Evolutionary conservation across 2,888 invertebrate genomes (phyloP).

Genomic region (Caenorhabditis uteleia): DNA sequence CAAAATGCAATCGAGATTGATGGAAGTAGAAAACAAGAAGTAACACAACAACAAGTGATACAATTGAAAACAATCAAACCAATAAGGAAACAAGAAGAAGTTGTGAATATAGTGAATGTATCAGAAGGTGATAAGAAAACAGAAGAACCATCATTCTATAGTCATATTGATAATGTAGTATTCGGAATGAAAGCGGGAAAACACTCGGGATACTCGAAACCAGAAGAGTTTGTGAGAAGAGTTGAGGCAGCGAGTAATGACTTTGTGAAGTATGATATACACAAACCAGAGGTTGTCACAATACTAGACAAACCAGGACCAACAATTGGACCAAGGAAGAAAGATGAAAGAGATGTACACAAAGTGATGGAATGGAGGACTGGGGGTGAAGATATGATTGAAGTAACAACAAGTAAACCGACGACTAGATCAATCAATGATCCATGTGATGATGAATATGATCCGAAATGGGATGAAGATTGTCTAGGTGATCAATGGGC

Average conservation of each 20-base stretch:
- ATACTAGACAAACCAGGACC: constrained; percentile 21
- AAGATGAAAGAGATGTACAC: background rate
- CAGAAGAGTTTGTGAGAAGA: constrained; percentile 30
- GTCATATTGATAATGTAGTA: constrained; percentile 33
- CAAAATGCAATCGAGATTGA: constrained; percentile 14
- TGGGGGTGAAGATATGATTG: background rate
- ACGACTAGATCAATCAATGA: constrained; percentile 31
- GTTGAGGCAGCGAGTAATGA: constrained; percentile 32
- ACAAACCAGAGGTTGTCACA: constrained; percentile 23
- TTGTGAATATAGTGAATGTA: constrained; percentile 22
- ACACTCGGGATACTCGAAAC: constrained; percentile 27
- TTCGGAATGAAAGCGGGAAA: constrained; percentile 29
- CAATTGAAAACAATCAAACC: background rate
- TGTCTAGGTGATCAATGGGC: constrained; percentile 47
- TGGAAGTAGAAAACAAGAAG: constrained; percentile 11
- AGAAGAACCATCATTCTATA: constrained; percentile 31
- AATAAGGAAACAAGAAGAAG: background rate
- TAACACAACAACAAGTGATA: constrained; percentile 1
- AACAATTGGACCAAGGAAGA: constrained; percentile 3
- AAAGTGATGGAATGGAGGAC: too few relatives aligned
- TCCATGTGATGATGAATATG: constrained; percentile 48
- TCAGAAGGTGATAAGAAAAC: constrained; percentile 21
- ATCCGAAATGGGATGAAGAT: constrained; percentile 51
- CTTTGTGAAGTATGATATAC: constrained; percentile 27
- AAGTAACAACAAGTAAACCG: constrained; percentile 4